Base-by-base conservation (phyloP, 2,888 invertebrate species). In the Brachyptera putata region DNA sequence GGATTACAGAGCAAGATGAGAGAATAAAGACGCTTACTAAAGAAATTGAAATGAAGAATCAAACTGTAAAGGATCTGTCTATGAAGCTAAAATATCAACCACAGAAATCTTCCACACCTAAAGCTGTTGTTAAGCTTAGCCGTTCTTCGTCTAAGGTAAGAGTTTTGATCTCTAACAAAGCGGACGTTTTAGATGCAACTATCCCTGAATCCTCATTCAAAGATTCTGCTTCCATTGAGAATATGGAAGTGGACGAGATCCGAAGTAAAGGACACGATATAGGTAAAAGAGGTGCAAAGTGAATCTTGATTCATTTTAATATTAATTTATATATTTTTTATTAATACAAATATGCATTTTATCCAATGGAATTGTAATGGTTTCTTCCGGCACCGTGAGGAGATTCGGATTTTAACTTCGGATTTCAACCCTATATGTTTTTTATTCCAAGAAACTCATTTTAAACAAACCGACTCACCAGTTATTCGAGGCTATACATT, bases 11-110 rank as follows among this genome's bases (percentile, higher is more conserved):
- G 39, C 36, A 39, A 30, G 24, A 30, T 13, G 22, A 39, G 14
- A 14, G 37, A 36, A 25, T 55, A 25, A 55, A 37, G 55, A 14
- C 11, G 9, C 24, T 36, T 5, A 22, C n/a, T 3, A 55, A 55
- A 22, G 55, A 55, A 55, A 39, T 24, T 14, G 55, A 55, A 24
- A 21, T 55, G 3, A 55, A 55, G 21, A 5, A 55, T n/a, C 21
- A 13, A 24, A 37, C 16, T 41, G 21, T 18, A 3, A 9, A 41
- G 21, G n/a, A n/a, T n/a, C n/a, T n/a, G n/a, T n/a, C n/a, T n/a
- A n/a, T n/a, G n/a, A n/a, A n/a, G n/a, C n/a, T n/a, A n/a, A n/a
- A n/a, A n/a, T n/a, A n/a, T n/a, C n/a, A 41, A 18, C 16, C 7
- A 41, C 2, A n/a, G 41, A 41, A 21, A 41, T 18, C 41, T 18